Evolutionary conservation across 92 coral and sea anemone genomes (phyloP).

Genomic region (Blastomussa wellsi): DNA sequence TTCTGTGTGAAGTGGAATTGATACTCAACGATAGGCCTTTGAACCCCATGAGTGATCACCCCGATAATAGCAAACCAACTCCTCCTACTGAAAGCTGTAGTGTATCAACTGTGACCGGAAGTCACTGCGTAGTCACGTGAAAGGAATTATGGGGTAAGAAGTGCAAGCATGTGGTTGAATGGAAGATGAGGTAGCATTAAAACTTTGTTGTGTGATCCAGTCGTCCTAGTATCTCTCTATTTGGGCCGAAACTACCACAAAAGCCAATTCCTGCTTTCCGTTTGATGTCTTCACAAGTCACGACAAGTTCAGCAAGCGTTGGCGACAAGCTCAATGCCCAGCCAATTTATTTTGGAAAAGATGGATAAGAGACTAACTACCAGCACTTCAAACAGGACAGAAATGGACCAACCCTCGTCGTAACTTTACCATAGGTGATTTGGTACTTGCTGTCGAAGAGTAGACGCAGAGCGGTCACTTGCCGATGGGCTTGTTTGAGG

Average conservation of each 20-base stretch:
- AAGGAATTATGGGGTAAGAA: too few species aligned
- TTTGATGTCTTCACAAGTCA: constrained; percentile 10
- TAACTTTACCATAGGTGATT: constrained; percentile 44
- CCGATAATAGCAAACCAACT: constrained; percentile 42
- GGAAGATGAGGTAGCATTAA: too few species aligned
- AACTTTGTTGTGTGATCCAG: too few species aligned
- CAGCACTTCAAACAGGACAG: constrained; percentile 48
- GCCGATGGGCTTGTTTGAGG: too few species aligned
- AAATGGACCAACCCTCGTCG: constrained; percentile 46
- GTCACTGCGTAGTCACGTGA: too few species aligned
- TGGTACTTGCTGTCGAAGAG: too few species aligned
- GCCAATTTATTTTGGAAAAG: too few species aligned
- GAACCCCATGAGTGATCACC: constrained; percentile 22
- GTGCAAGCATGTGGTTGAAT: too few species aligned
- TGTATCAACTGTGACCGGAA: too few species aligned
- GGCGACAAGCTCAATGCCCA: constrained; percentile 48
- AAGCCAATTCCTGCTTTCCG: constrained; percentile 30
- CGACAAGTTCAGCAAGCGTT: constrained; percentile 36
- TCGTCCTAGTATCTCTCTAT: too few species aligned
- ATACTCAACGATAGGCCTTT: constrained; percentile 58
- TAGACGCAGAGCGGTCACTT: too few species aligned
- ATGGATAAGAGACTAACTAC: constrained; percentile 47
- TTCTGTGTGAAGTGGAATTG: constrained; percentile 49
- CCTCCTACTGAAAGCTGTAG: constrained; percentile 31
- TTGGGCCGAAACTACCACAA: too few species aligned